These are phyloP conservation scores for Hypsopygia costalis DNA, from an alignment of 2,888 invertebrate species.

Conservation along the genomic window DNA sequence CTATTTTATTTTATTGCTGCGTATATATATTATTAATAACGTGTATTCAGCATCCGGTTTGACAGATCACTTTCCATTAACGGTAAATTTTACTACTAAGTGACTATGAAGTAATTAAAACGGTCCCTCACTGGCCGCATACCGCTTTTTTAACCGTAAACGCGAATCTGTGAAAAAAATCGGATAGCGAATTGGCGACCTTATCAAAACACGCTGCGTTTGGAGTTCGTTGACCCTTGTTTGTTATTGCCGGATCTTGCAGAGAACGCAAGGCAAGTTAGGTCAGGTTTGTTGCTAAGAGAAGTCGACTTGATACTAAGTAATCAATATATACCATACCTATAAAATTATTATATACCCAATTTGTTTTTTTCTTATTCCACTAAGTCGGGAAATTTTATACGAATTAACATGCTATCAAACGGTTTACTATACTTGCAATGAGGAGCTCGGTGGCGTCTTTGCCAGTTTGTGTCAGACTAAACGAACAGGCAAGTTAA, in stretches of 20 bases:
- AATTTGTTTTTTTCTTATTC: no score
- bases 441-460: no score
- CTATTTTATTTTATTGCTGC: no score
- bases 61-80: slow-evolving; percentile 70
- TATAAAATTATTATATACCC: no score
- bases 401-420: no score
- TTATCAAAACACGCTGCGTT: slow-evolving; percentile 59
- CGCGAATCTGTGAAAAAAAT: slow-evolving; percentile 51
- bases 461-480: no score
- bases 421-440: no score
- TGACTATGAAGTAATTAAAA: slow-evolving; percentile 76
- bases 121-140: slow-evolving; percentile 55
- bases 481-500: no score
- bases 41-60: slow-evolving; percentile 39
- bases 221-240: slow-evolving; percentile 44
- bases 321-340: no score
- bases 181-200: slow-evolving; percentile 61
- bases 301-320: no score
- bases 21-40: no score
- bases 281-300: not conserved
- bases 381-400: no score
- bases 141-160: slow-evolving; percentile 60
- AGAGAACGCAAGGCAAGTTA: not conserved
- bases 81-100: slow-evolving; percentile 66
- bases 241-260: slow-evolving; percentile 33